Conservation (phyloP, 2,888 invertebrate species). For the Marronus borbonicus region DNA sequence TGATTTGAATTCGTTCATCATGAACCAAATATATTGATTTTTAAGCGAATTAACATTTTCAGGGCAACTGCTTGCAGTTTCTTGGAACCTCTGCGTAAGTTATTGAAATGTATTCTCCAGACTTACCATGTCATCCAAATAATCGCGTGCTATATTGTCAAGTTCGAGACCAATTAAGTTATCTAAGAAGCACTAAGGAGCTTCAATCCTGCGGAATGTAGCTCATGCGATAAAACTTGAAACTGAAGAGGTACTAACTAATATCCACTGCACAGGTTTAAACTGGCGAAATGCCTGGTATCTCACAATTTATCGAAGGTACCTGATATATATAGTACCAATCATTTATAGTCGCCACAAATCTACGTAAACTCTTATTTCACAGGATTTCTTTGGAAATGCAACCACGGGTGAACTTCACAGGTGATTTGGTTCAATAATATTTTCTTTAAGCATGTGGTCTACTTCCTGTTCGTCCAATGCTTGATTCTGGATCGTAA, state of each 20-base stretch:
- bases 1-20: no score
- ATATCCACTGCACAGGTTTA: conserved; percentile 52
- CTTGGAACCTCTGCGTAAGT: conserved; percentile 13
- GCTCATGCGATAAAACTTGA: conserved; percentile 58
- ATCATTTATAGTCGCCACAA: conserved; percentile 52
- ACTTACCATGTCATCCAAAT: conserved; percentile 58
- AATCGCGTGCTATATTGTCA: conserved; percentile 56
- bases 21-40: no score
- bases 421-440: conserved; percentile 51
- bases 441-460: conserved; percentile 52
- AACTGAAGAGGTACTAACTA: conserved; percentile 60
- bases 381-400: conserved; percentile 19
- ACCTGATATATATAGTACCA: conserved; percentile 56
- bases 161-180: conserved; percentile 56
- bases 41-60: neutral
- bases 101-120: conserved; percentile 47
- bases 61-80: neutral
- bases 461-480: conserved; percentile 53
- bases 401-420: conserved; percentile 53
- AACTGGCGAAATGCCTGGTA: conserved; percentile 55
- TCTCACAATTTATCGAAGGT: conserved; percentile 54
- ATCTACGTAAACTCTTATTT: no score
- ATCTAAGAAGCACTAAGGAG: conserved; percentile 49
- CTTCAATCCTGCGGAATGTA: conserved; percentile 51
- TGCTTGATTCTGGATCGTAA: conserved; percentile 52